A percentile compares a stretch with the other conserved stretches of the same genome.
Conservation (phyloP, 2,797 vertebrate genomes). For the Darevskia nairensis region DNA sequence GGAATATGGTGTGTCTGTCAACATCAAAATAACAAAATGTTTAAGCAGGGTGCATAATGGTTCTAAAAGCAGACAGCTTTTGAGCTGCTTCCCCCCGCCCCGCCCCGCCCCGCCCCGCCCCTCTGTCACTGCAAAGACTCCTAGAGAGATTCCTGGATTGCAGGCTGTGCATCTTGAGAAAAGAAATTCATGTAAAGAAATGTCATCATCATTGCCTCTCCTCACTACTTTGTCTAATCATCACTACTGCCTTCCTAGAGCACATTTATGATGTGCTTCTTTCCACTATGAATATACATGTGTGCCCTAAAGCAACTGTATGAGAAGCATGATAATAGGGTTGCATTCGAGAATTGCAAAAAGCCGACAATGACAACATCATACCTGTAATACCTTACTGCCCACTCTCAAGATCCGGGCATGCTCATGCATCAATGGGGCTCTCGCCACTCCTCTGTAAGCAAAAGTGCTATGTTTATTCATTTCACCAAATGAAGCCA, state of each 20-base stretch:
- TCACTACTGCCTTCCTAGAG: slow-evolving; percentile 4
- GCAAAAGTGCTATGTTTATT: not conserved
- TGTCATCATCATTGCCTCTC: slow-evolving; percentile 40
- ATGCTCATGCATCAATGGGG: not conserved
- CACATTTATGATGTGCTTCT: slow-evolving; percentile 22
- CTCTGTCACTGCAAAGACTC: slow-evolving; percentile 5
- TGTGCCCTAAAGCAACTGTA: slow-evolving; percentile 48
- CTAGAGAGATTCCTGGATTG: slow-evolving; percentile 30
- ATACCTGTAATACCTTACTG: not conserved
- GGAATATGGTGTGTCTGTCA: slow-evolving; percentile 59
- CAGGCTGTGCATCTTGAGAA: slow-evolving; percentile 21
- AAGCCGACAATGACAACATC: not conserved
- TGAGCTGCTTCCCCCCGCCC: not conserved
- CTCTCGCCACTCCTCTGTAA: too few relatives aligned
- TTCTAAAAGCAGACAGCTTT: slow-evolving; percentile 29
- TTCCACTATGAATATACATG: slow-evolving; percentile 32
- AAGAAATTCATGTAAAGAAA: not conserved
- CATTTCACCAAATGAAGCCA: not conserved
- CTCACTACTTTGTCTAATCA: slow-evolving; percentile 33
- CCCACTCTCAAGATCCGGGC: not conserved
- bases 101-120: too few relatives aligned
- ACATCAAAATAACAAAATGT: slow-evolving; percentile 55
- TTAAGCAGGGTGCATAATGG: slow-evolving; percentile 33
- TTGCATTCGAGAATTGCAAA: slow-evolving; percentile 2
- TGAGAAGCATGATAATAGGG: slow-evolving; percentile 9